A percentile compares a stretch with the other conserved stretches of the same genome.
Conservation (phyloP, 1,140 invertebrate genomes). For the Camponotus floridanus region DNA sequence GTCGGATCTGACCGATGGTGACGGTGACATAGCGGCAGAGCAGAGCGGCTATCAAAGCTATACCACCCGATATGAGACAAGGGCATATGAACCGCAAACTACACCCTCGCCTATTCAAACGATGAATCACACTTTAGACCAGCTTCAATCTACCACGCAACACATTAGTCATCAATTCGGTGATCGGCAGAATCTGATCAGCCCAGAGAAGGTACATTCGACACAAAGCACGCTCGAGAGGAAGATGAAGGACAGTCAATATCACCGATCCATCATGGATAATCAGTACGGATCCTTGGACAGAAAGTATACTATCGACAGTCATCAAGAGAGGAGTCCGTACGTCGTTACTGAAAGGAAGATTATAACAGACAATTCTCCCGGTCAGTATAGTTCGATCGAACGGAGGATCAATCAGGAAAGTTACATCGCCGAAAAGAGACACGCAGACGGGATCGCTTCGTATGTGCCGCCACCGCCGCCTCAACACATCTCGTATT, state of each 20-base stretch:
- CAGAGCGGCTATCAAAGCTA: conserved; percentile 83
- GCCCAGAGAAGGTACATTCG: conserved; percentile 82
- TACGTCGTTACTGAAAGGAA: conserved; percentile 71
- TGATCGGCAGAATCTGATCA: conserved; percentile 79
- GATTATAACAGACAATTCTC: conserved; percentile 69
- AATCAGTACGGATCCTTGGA: conserved; percentile 72
- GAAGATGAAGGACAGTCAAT: conserved; percentile 82
- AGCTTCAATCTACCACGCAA: conserved; percentile 75
- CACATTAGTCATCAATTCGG: conserved; percentile 77
- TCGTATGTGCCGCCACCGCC: conserved; percentile 58
- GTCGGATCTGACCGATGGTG: conserved; percentile 77
- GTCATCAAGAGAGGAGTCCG: conserved; percentile 52
- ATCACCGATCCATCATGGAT: conserved; percentile 68
- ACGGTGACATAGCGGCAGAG: conserved; percentile 82
- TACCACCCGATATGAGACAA: conserved; percentile 77
- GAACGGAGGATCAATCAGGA: conserved; percentile 82
- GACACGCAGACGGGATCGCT: conserved; percentile 44
- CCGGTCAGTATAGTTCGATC: conserved; percentile 81
- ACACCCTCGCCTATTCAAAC: conserved; percentile 68
- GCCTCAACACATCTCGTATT: conserved; percentile 64
- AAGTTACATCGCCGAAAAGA: conserved; percentile 63
- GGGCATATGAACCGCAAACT: conserved; percentile 66
- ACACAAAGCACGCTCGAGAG: conserved; percentile 82
- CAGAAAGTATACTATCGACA: conserved; percentile 58
- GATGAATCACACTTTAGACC: conserved; percentile 76